phyloP scores from a whole-genome alignment of 2,888 invertebrate species.

The Drosophila vallismaia region DNA sequence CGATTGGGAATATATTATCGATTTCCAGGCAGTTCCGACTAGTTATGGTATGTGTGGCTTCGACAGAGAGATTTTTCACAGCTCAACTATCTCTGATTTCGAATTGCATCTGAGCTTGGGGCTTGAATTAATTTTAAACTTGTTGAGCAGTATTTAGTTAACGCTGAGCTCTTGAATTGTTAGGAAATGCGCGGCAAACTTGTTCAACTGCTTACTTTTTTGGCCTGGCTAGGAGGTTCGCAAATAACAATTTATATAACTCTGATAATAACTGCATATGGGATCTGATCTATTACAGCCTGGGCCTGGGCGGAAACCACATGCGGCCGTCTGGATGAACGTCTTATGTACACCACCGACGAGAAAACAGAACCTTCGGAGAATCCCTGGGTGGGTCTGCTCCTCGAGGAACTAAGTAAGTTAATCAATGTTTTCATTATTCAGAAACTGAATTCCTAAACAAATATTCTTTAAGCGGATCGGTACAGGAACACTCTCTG shows the following conservation, averaged over 20 bases:
- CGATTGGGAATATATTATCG: slow-evolving; percentile 16
- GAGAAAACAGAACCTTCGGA: slow-evolving; percentile 50
- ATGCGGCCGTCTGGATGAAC: slow-evolving; percentile 56
- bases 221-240: slow-evolving; percentile 41
- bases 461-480: slow-evolving; percentile 12
- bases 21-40: slow-evolving; percentile 2
- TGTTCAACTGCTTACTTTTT: slow-evolving; percentile 32
- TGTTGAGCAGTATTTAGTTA: slow-evolving; percentile 6
- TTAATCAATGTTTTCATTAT: no score
- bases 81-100: not conserved
- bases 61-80: not conserved
- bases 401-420: slow-evolving; percentile 31
- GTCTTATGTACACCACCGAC: slow-evolving; percentile 34
- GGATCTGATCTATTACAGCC: not conserved
- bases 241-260: not conserved
- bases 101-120: not conserved
- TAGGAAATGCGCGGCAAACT: slow-evolving; percentile 37
- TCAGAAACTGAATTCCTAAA: not conserved
- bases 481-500: slow-evolving; percentile 25
- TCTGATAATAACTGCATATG: not conserved
- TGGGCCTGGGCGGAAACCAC: not conserved
- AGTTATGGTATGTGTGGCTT: not conserved
- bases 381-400: slow-evolving; percentile 59
- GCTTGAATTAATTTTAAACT: no score
- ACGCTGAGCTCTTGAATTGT: slow-evolving; percentile 5